Evolutionary conservation across 2,888 invertebrate genomes (phyloP).

Genomic region (Rhingia campestris): DNA sequence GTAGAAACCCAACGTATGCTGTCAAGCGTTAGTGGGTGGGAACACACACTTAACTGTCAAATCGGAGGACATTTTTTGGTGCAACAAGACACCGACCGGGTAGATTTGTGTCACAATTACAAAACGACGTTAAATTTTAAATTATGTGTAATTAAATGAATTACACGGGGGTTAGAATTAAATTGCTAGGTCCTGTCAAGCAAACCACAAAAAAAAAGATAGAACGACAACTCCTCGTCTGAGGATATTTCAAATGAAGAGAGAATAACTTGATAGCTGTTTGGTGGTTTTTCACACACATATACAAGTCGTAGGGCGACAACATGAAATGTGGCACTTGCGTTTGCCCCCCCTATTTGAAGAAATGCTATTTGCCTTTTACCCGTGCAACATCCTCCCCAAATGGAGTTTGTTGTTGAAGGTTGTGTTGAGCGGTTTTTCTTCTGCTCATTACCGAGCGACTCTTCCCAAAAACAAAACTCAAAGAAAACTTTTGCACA

Average conservation of each 20-base stretch:
- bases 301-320: neutral
- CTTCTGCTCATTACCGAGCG: conserved; percentile 51
- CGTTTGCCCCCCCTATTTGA: conserved; percentile 41
- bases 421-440: conserved; percentile 55
- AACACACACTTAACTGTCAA: conserved; percentile 42
- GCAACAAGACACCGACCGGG: conserved; percentile 36
- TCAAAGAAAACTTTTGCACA: conserved; percentile 24
- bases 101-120: conserved; percentile 45
- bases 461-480: conserved; percentile 28
- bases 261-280: conserved; percentile 31
- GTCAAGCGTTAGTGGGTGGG: conserved; percentile 50
- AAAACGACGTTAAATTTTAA: conserved; percentile 72
- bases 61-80: conserved; percentile 18
- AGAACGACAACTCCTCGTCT: neutral
- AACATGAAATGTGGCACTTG: conserved; percentile 62
- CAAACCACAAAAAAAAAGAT: conserved; percentile 9
- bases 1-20: conserved; percentile 54
- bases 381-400: neutral
- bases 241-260: conserved; percentile 14
- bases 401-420: conserved; percentile 51
- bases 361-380: conserved; percentile 31
- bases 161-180: conserved; percentile 70
- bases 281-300: conserved; percentile 29
- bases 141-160: conserved; percentile 74
- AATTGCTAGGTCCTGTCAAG: conserved; percentile 61